Evolutionary conservation across 2,113 vertebrate genomes (phyloP), one percentile per base, ranked within the genome.

Genomic region (Raphicerus campestris): DNA sequence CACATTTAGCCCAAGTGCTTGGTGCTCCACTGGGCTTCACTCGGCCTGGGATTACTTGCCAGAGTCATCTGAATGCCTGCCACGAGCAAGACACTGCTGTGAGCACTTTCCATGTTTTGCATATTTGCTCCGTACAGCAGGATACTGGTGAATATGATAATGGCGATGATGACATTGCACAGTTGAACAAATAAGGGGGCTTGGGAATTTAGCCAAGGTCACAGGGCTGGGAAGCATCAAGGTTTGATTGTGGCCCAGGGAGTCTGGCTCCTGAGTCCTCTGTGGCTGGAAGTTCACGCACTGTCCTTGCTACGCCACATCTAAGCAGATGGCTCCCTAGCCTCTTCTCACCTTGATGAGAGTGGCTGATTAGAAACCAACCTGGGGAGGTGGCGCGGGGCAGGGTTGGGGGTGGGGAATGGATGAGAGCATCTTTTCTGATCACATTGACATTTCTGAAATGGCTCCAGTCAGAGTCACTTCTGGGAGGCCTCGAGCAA

Each of bases 361-460:
- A 20, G n/a, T 4, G 42, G 28, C 96, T 58, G 7, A 17, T 24
- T 32, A 70, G 51, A 89, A 73, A 66, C n/a, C 80, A 22, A 2
- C 3, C 10, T 63, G 17, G 7, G 28, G 1, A 1, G 15, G 30
- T 15, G 66, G 63, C 0, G 1, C 1, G 5, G 58, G 11, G 0
- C 2, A 30, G 3, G 13, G 15, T 1, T 1, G 10, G 1, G 1
- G 15, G 6, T 9, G 13, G 24, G 3, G 22, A n/a, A 53, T 17
- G 56, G 35, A 55, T 4, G 1, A 30, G 20, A 26, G 17, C 13
- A 20, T 10, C 61, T 78, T 6, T 28, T 75, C 13, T 75, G 87
- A 26, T 55, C 73, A 61, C 42, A 24, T 3, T 3, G 16, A 8
- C 49, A 5, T 26, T 49, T 32, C 26, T 6, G 1, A 11, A 3